These are phyloP conservation scores for Allenopithecus nigroviridis DNA, from an alignment of 2,797 vertebrate species.

Conservation along the genomic window DNA sequence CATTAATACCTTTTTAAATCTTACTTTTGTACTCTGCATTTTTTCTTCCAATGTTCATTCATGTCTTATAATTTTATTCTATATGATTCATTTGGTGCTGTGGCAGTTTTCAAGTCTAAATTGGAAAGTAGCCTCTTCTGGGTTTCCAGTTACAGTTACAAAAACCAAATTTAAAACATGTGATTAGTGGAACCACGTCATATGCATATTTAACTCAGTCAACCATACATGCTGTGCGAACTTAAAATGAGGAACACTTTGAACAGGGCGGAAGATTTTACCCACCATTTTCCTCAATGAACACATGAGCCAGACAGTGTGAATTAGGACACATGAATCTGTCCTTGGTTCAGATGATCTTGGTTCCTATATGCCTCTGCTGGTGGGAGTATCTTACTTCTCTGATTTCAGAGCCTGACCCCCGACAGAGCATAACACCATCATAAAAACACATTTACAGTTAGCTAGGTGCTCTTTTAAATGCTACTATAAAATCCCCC, in stretches of 20 bases:
- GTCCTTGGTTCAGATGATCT: not conserved
- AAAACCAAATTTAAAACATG: slow-evolving; percentile 53
- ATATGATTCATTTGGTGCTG: slow-evolving; percentile 30
- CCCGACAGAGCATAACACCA: not conserved
- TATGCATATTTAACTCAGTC: slow-evolving; percentile 9
- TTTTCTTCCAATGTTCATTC: slow-evolving; percentile 23
- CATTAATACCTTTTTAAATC: not conserved
- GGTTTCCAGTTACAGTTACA: slow-evolving; percentile 27
- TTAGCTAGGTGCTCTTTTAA: not conserved
- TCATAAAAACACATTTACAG: not conserved
- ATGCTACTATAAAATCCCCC: not conserved
- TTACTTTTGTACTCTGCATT: not conserved
- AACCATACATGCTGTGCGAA: not conserved
- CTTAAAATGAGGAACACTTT: slow-evolving; percentile 19
- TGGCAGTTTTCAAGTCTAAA: slow-evolving; percentile 32
- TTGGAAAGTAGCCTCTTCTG: slow-evolving; percentile 20
- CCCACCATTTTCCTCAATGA: not conserved
- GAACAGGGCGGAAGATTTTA: not conserved
- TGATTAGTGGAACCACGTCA: not conserved
- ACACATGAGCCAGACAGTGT: not conserved
- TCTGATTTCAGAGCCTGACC: not conserved
- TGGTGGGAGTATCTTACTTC: not conserved
- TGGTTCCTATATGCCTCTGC: not conserved
- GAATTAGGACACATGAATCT: not conserved
- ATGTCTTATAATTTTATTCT: slow-evolving; percentile 12